Evolutionary conservation across 2,797 vertebrate genomes (phyloP).

Genomic region (Botia almorhae): DNA sequence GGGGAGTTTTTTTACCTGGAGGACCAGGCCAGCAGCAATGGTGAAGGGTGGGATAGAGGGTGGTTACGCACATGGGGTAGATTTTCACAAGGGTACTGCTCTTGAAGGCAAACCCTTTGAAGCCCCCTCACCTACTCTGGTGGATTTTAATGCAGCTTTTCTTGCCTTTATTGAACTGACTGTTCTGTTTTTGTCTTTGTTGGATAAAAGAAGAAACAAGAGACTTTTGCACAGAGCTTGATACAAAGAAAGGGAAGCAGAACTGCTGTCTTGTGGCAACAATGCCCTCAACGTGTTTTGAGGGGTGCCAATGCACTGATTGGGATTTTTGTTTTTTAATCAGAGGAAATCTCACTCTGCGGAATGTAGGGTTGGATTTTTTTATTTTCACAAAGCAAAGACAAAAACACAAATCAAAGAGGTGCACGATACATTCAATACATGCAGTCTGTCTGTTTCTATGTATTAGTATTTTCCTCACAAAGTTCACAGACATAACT

Average conservation of each 20-base stretch:
- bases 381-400: constrained; percentile 73
- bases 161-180: constrained; percentile 68
- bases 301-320: constrained; percentile 78
- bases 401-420: constrained; percentile 47
- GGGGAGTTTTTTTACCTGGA: constrained; percentile 78
- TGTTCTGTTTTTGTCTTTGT: constrained; percentile 52
- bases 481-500: constrained; percentile 73
- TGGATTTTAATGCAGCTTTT: constrained; percentile 69
- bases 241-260: constrained; percentile 71
- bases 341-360: constrained; percentile 76
- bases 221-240: constrained; percentile 73
- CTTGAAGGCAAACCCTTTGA: constrained; percentile 56
- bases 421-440: constrained; percentile 51
- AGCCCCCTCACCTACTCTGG: constrained; percentile 63
- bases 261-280: constrained; percentile 63
- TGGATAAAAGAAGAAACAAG: constrained; percentile 43
- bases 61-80: constrained; percentile 54
- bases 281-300: constrained; percentile 77
- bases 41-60: constrained; percentile 43
- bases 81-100: constrained; percentile 67
- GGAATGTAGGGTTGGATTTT: constrained; percentile 77
- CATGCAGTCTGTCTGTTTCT: constrained; percentile 73
- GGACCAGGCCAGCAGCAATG: constrained; percentile 69
- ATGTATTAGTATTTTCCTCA: constrained; percentile 78
- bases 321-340: constrained; percentile 61